Evolutionary conservation across 2,888 invertebrate species (phyloP).

Genomic region (Tiliacea citrago): DNA sequence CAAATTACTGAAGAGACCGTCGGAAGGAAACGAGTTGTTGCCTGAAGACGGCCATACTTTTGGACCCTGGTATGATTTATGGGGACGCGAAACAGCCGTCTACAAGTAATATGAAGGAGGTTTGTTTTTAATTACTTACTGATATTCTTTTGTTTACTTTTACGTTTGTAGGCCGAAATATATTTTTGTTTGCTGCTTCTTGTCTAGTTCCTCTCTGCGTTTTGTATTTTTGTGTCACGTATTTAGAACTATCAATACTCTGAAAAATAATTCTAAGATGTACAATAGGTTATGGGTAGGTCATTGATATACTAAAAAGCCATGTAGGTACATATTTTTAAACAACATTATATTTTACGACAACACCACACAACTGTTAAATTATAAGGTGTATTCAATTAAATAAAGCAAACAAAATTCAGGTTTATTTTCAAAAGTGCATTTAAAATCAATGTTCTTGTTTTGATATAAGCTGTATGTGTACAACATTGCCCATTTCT

Average conservation of each 20-base stretch:
- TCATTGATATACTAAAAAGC: too few relatives aligned
- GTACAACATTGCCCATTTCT: slow-evolving; percentile 62
- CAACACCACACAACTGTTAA: not conserved
- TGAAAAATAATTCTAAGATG: not conserved
- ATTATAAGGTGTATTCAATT: not conserved
- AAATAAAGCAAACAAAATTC: slow-evolving; percentile 20
- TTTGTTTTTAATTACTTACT: slow-evolving; percentile 72
- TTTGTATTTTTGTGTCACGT: slow-evolving; percentile 23
- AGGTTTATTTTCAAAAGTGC: not conserved
- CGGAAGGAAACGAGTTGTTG: slow-evolving; percentile 86
- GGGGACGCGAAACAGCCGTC: slow-evolving; percentile 94
- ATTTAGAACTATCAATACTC: slow-evolving; percentile 22
- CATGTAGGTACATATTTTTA: not conserved
- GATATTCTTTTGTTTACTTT: slow-evolving; percentile 53
- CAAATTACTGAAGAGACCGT: slow-evolving; percentile 92
- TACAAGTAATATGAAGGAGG: slow-evolving; percentile 85
- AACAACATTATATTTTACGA: not conserved
- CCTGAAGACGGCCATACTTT: slow-evolving; percentile 93
- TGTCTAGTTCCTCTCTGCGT: slow-evolving; percentile 38
- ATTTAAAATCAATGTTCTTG: not conserved
- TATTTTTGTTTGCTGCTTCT: slow-evolving; percentile 55
- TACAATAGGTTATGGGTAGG: not conserved
- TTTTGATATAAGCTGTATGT: too few relatives aligned
- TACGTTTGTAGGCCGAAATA: slow-evolving; percentile 40
- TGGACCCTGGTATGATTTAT: slow-evolving; percentile 97